phyloP scores from a whole-genome alignment of 2,888 invertebrate species.

The Ormia ochracea region DNA sequence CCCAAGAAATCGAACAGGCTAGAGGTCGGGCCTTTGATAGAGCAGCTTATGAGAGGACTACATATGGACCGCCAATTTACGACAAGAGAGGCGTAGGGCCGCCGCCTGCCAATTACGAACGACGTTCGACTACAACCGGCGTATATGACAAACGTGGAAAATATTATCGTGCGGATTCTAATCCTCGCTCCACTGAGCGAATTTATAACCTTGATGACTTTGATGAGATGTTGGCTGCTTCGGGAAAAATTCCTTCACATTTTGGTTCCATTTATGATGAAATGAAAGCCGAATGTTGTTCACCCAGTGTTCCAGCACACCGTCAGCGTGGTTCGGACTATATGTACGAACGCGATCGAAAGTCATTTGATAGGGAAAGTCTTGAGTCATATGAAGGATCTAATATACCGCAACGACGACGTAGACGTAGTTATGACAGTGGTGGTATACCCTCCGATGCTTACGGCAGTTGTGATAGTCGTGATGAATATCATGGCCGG shows the following conservation, averaged over 20 bases:
- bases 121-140: conserved; percentile 66
- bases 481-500: conserved; percentile 73
- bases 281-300: conserved; percentile 63
- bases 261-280: conserved; percentile 54
- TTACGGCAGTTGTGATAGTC: conserved; percentile 76
- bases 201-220: conserved; percentile 73
- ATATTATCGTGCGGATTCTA: conserved; percentile 73
- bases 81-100: conserved; percentile 74
- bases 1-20: conserved; percentile 75
- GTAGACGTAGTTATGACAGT: conserved; percentile 76
- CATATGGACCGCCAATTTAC: conserved; percentile 76
- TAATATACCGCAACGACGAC: conserved; percentile 64
- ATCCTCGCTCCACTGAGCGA: conserved; percentile 67
- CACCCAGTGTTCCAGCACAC: conserved; percentile 47
- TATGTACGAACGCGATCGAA: conserved; percentile 75
- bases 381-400: conserved; percentile 76
- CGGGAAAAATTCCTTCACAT: conserved; percentile 60
- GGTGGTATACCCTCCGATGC: conserved; percentile 70
- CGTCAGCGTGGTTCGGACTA: conserved; percentile 68
- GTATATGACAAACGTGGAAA: conserved; percentile 73
- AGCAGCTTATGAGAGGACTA: conserved; percentile 75
- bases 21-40: conserved; percentile 75
- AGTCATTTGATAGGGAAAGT: conserved; percentile 77
- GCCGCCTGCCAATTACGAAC: conserved; percentile 69
- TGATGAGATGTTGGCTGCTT: conserved; percentile 65